Evolutionary conservation across 2,888 invertebrate genomes (phyloP).

Genomic region (Kuschelorhynchus macadamiae): DNA sequence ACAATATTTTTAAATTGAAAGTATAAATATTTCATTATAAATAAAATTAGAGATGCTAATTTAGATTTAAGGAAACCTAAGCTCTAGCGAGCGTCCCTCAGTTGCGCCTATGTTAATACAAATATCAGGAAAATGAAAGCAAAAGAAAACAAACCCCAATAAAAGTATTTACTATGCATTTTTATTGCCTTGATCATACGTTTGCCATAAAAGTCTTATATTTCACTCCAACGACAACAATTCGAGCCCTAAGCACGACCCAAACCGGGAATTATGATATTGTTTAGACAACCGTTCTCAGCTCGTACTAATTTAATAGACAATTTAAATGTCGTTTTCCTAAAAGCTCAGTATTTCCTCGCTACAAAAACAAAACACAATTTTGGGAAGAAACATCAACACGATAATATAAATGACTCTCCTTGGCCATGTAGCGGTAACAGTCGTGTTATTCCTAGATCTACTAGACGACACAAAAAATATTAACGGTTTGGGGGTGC

Average conservation of each 20-base stretch:
- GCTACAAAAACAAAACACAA: conserved; percentile 52
- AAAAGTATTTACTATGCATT: too few relatives aligned
- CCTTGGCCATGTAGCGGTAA: conserved; percentile 56
- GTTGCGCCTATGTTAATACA: too few relatives aligned
- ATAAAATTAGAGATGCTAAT: too few relatives aligned
- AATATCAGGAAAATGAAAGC: too few relatives aligned
- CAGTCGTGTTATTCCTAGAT: conserved; percentile 60
- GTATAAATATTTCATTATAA: too few relatives aligned
- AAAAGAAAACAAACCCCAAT: too few relatives aligned
- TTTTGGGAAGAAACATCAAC: conserved; percentile 38
- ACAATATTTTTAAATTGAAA: too few relatives aligned
- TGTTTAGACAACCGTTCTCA: conserved; percentile 45
- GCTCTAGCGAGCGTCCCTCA: too few relatives aligned
- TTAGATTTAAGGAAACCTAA: too few relatives aligned
- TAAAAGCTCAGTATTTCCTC: conserved; percentile 46
- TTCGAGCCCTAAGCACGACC: conserved; percentile 17
- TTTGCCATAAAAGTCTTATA: too few relatives aligned
- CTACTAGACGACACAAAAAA: conserved; percentile 61
- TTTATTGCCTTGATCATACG: too few relatives aligned
- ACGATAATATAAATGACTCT: conserved; percentile 58
- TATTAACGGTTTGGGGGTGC: conserved; percentile 56
- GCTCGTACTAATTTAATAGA: conserved; percentile 39
- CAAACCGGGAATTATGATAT: conserved; percentile 48
- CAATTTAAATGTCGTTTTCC: conserved; percentile 51
- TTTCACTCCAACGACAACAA: too few relatives aligned